Conservation (phyloP, 1,140 invertebrate genomes). For the Acromyrmex echinatior region DNA sequence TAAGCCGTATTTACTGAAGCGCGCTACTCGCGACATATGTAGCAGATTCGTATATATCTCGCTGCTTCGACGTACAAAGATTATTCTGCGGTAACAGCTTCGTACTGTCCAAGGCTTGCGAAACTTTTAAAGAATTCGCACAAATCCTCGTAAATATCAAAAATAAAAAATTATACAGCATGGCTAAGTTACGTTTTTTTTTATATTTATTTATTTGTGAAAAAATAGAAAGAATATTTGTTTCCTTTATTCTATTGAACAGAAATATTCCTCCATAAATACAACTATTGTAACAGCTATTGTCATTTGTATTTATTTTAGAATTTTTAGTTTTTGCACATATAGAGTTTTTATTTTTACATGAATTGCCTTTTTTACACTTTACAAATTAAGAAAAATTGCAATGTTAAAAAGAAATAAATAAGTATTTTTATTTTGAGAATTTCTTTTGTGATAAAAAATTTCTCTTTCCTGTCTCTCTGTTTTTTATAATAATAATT, state of each 20-base stretch:
- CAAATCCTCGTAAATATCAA: not conserved
- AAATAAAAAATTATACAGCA: constrained; percentile 10
- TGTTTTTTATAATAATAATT: not conserved
- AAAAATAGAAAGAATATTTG: not conserved
- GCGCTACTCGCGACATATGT: constrained; percentile 41
- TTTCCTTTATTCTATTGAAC: not conserved
- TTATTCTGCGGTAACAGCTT: constrained; percentile 57
- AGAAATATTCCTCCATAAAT: not conserved
- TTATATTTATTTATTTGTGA: constrained; percentile 13
- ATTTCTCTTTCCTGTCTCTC: not conserved
- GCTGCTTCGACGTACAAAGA: constrained; percentile 41
- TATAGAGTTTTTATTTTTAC: not conserved
- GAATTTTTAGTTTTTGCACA: not conserved
- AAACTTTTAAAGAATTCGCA: constrained; percentile 28
- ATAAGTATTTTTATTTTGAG: not conserved
- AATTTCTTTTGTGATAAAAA: not conserved
- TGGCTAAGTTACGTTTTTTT: not conserved
- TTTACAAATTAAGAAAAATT: not conserved
- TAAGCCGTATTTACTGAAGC: constrained; percentile 69
- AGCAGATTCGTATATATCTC: constrained; percentile 49
- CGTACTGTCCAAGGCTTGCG: constrained; percentile 4
- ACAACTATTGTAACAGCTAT: not conserved
- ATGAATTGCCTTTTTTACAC: not conserved
- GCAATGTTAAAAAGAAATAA: not conserved
- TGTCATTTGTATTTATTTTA: not conserved